These are phyloP conservation scores for Nothoprocta pentlandii DNA, from an alignment of 2,113 vertebrate genomes.

Conservation along the genomic window DNA sequence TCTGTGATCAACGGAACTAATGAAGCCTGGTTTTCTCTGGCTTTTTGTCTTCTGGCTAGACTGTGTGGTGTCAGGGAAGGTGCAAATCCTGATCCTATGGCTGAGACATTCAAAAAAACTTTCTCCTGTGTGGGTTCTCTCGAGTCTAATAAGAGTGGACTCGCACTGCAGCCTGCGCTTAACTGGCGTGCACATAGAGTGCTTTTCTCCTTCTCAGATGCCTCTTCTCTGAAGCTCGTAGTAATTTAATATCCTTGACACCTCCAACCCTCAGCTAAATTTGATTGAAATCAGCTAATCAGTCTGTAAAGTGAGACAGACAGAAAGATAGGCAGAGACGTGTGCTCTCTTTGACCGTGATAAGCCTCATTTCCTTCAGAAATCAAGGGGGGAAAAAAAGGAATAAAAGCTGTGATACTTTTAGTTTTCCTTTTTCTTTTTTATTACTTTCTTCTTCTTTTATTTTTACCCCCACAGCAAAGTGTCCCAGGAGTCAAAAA, in stretches of 20 bases:
- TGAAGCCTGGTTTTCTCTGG: background rate
- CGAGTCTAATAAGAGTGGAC: background rate
- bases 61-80: background rate
- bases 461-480: background rate
- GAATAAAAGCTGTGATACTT: background rate
- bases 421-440: background rate
- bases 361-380: constrained; percentile 30
- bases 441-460: too few species aligned
- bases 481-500: background rate
- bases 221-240: background rate
- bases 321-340: constrained; percentile 4
- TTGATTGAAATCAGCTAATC: constrained; percentile 58
- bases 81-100: background rate
- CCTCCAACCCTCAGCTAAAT: constrained; percentile 23
- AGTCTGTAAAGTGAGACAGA: constrained; percentile 50
- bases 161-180: background rate
- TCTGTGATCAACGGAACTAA: background rate
- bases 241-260: constrained; percentile 56
- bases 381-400: background rate
- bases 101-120: background rate
- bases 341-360: background rate
- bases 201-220: background rate
- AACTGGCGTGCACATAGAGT: background rate
- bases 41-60: background rate
- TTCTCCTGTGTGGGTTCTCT: background rate